Conservation (phyloP, 1,140 invertebrate species). For the Pogonognathellus flavescens region DNA sequence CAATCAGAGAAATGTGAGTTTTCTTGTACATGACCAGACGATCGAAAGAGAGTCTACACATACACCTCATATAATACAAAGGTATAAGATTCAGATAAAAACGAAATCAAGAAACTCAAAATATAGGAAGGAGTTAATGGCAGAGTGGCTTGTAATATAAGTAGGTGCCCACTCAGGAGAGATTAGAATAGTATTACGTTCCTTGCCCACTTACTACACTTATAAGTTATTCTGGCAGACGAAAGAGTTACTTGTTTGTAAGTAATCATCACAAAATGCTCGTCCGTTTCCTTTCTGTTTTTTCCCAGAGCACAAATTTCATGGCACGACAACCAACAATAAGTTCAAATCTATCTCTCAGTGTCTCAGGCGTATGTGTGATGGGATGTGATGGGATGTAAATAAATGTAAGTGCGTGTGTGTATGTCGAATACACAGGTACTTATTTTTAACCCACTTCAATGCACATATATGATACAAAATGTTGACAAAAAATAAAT, state of each 20-base stretch:
- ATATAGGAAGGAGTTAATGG: background rate
- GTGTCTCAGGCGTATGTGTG: background rate
- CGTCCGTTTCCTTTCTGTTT: slow-evolving; percentile 25
- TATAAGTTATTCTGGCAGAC: background rate
- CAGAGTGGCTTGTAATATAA: background rate
- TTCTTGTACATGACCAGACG: slow-evolving; percentile 11
- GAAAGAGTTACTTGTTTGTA: background rate
- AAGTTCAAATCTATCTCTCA: slow-evolving; percentile 2
- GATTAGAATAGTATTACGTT: no score
- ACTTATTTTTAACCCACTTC: slow-evolving; percentile 22
- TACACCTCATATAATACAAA: background rate
- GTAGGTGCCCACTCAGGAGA: no score
- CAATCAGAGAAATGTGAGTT: slow-evolving; percentile 39
- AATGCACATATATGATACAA: slow-evolving; percentile 12
- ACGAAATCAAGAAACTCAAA: background rate
- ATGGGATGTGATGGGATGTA: background rate
- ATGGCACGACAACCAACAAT: slow-evolving; percentile 3
- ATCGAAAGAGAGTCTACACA: slow-evolving; percentile 1
- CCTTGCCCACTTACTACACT: no score
- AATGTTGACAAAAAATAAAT: slow-evolving; percentile 14
- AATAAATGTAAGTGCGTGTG: slow-evolving; percentile 3
- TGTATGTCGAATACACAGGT: background rate
- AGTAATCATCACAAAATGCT: slow-evolving; percentile 20
- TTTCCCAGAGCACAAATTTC: slow-evolving; percentile 30
- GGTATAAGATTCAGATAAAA: slow-evolving; percentile 4